A percentile compares a stretch with the other conserved stretches of the same genome.
phyloP scores from a whole-genome alignment of 2,888 invertebrate genomes.

The Eilema sororculum region DNA sequence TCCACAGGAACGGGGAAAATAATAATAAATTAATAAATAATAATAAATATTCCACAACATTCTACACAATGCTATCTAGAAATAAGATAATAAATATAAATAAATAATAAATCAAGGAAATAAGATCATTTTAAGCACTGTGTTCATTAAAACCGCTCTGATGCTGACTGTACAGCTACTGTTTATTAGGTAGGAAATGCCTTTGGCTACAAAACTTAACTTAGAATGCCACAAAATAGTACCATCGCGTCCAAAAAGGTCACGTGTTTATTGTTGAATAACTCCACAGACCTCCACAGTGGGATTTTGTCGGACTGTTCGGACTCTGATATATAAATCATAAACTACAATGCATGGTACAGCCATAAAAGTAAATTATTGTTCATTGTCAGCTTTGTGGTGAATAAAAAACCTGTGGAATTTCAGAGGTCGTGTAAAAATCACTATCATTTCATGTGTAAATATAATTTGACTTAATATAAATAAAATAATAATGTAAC shows the following conservation, averaged over 20 bases:
- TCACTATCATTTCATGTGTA: not conserved
- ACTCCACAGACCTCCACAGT: conserved; percentile 1
- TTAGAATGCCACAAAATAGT: not conserved
- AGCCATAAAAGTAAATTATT: conserved; percentile 27
- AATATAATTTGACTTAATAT: not conserved
- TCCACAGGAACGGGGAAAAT: no score
- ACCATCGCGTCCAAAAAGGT: not conserved
- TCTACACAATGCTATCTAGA: no score
- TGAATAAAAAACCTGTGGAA: not conserved
- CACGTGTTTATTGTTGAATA: not conserved
- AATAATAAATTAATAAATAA: no score
- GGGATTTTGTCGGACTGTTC: not conserved
- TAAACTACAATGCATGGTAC: conserved; percentile 20
- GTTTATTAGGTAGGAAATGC: not conserved
- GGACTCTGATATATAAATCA: conserved; percentile 25
- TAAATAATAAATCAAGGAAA: no score
- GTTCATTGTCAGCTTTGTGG: conserved; percentile 5
- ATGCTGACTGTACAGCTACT: not conserved
- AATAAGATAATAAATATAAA: no score
- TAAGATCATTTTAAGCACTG: no score
- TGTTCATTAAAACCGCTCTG: no score
- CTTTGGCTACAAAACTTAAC: not conserved
- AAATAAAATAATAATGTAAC: no score
- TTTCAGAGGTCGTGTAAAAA: not conserved
- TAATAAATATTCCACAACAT: no score